Conservation (phyloP, 23 tunicate genomes). For the Phallusia fumigata region DNA sequence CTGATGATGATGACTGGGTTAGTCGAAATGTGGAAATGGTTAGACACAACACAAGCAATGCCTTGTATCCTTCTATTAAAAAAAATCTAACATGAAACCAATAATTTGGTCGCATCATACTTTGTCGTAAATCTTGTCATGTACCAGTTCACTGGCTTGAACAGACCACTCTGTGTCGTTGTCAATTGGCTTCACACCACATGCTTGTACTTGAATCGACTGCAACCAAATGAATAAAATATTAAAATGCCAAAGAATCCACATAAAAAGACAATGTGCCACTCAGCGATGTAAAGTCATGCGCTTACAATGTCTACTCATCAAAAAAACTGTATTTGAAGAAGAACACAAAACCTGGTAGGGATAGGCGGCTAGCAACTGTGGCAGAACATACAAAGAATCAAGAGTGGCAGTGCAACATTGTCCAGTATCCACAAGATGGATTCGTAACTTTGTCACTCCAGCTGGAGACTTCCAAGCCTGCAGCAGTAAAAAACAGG, state of each 20-base stretch:
- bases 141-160: conserved; percentile 55
- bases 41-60: no score
- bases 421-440: conserved; percentile 61
- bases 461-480: conserved; percentile 62
- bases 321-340: no score
- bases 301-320: no score
- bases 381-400: conserved; percentile 33
- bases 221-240: no score
- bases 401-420: conserved; percentile 27
- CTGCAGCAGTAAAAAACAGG: neutral
- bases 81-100: no score
- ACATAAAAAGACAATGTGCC: neutral
- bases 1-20: no score
- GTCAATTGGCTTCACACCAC: conserved; percentile 51
- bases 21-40: no score
- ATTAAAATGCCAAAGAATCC: no score
- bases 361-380: conserved; percentile 12
- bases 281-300: no score
- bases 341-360: no score
- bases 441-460: conserved; percentile 53
- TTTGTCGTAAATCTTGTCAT: conserved; percentile 46
- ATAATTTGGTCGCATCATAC: neutral
- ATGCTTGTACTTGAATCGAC: conserved; percentile 60
- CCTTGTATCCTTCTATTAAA: no score
- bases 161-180: conserved; percentile 64